Evolutionary conservation across 2,888 invertebrate genomes (phyloP).

Genomic region (Himalopsyche kuldschensis): DNA sequence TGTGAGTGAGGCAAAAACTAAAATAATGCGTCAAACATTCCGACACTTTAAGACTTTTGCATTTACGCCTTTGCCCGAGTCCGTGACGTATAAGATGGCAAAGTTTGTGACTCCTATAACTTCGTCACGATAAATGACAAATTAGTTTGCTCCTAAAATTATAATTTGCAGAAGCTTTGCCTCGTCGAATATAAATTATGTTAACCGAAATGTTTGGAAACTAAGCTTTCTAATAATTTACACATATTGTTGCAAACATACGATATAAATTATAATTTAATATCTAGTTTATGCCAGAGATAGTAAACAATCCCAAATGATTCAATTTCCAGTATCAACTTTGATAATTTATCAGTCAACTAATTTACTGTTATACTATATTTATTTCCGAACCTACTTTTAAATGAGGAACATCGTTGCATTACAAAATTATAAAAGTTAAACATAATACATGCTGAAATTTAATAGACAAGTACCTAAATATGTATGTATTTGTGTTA

Average conservation of each 20-base stretch:
- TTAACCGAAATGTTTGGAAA: not conserved
- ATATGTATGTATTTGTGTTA: too few relatives aligned
- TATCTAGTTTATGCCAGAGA: too few relatives aligned
- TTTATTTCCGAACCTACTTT: too few relatives aligned
- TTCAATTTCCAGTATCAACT: too few relatives aligned
- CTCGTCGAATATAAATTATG: not conserved
- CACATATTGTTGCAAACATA: not conserved
- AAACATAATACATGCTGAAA: too few relatives aligned
- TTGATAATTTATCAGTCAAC: too few relatives aligned
- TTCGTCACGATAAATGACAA: not conserved
- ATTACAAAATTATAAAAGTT: too few relatives aligned
- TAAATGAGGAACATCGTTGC: too few relatives aligned
- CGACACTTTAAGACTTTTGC: not conserved
- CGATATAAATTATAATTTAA: not conserved
- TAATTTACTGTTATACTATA: too few relatives aligned
- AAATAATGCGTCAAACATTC: not conserved
- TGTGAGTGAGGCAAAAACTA: not conserved
- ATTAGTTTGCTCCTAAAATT: not conserved
- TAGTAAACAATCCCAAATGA: too few relatives aligned
- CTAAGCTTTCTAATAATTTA: not conserved
- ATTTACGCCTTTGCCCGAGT: not conserved
- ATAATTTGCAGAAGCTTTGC: not conserved
- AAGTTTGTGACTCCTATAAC: not conserved
- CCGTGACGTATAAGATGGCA: not conserved
- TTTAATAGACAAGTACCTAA: too few relatives aligned